These are phyloP conservation scores for Potorous gilbertii DNA, from an alignment of 2,797 vertebrate genomes.

Conservation along the genomic window DNA sequence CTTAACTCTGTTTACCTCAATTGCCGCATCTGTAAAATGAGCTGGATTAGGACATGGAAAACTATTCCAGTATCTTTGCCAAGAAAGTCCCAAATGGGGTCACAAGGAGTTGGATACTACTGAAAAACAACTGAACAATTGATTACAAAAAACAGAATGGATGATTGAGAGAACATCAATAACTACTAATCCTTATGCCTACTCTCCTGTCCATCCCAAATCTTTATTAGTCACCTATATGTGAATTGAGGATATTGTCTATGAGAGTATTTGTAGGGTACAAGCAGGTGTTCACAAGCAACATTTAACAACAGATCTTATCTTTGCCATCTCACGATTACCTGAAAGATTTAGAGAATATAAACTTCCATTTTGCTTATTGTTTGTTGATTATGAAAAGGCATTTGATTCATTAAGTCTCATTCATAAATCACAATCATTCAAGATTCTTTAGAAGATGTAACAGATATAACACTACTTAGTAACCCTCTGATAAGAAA, in stretches of 20 bases:
- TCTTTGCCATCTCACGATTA: not conserved
- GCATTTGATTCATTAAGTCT: not conserved
- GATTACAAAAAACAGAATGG: not conserved
- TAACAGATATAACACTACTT: not conserved
- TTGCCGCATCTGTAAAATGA: not conserved
- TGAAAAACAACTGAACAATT: not conserved
- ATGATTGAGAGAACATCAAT: not conserved
- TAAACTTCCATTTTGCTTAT: not conserved
- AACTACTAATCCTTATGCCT: not conserved
- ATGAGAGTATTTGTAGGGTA: not conserved
- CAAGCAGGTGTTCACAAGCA: not conserved
- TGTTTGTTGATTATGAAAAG: not conserved
- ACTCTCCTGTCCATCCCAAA: not conserved
- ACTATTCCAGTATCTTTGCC: not conserved
- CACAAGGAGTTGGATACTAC: not conserved
- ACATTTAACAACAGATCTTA: not conserved
- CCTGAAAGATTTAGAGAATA: not conserved
- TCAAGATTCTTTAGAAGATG: not conserved
- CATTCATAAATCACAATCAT: not conserved
- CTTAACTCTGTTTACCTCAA: not conserved
- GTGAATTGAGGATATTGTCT: not conserved
- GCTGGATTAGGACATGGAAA: not conserved
- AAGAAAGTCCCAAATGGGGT: not conserved
- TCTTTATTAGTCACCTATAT: not conserved
- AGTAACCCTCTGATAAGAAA: not conserved